Evolutionary conservation across 2,797 vertebrate genomes (phyloP).

Genomic region (Kryptopterus vitreolus): DNA sequence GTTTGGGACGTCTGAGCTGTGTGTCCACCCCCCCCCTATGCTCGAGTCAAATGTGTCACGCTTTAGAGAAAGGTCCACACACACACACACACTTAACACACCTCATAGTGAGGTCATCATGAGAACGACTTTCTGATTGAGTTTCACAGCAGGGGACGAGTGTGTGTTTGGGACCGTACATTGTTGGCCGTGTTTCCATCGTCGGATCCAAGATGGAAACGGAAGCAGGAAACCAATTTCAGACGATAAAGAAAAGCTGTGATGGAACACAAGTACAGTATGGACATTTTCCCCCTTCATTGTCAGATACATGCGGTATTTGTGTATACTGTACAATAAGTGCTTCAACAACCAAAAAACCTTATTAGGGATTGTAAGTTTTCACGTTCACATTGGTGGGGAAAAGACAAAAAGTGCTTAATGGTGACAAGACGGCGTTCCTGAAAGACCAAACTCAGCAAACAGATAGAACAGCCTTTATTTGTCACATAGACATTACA

Average conservation of each 20-base stretch:
- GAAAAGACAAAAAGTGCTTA: too few relatives aligned
- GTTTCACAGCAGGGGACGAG: conserved; percentile 24
- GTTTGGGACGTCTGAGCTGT: conserved; percentile 11
- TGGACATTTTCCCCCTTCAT: too few relatives aligned
- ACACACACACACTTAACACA: conserved; percentile 1
- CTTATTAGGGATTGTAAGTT: too few relatives aligned
- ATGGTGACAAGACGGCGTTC: too few relatives aligned
- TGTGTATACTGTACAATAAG: too few relatives aligned
- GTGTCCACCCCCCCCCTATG: background rate
- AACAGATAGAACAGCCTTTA: too few relatives aligned
- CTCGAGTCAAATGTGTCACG: conserved; percentile 33
- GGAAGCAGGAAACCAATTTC: conserved; percentile 24
- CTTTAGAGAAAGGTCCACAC: background rate
- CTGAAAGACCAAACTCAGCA: background rate
- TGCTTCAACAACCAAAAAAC: too few relatives aligned
- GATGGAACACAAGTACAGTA: conserved; percentile 20
- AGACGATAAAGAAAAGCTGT: too few relatives aligned
- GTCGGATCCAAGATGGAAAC: conserved; percentile 36
- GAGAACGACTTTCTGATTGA: conserved; percentile 34
- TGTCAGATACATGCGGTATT: too few relatives aligned
- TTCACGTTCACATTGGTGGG: too few relatives aligned
- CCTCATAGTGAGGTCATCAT: conserved; percentile 41
- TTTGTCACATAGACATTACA: too few relatives aligned
- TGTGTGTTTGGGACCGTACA: conserved; percentile 28
- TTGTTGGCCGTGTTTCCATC: conserved; percentile 21